These are phyloP conservation scores for Mythimna lalbum DNA, from an alignment of 2,888 invertebrate species.

Conservation along the genomic window DNA sequence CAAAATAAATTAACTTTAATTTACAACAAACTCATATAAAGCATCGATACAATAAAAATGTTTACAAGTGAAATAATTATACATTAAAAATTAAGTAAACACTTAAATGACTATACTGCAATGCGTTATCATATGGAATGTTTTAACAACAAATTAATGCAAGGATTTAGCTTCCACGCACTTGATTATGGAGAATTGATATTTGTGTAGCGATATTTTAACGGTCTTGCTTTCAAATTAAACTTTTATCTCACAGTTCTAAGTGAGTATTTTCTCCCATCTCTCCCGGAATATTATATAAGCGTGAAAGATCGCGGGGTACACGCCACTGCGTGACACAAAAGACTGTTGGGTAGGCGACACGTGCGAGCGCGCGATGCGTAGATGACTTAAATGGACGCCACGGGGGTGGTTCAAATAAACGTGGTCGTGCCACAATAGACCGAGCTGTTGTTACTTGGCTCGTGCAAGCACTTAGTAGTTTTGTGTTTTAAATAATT, in stretches of 20 bases:
- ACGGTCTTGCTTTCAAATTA: not conserved
- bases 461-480: not conserved
- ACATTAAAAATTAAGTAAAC: conserved; percentile 61
- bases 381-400: not conserved
- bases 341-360: not conserved
- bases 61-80: conserved; percentile 40
- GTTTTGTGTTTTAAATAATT: not conserved
- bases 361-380: not conserved
- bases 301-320: not conserved
- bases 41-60: conserved; percentile 33
- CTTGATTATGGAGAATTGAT: not conserved
- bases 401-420: not conserved
- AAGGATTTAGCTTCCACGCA: conserved; percentile 63
- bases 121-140: conserved; percentile 75
- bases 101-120: conserved; percentile 62
- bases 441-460: not conserved
- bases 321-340: not conserved
- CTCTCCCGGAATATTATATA: not conserved
- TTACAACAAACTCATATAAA: conserved; percentile 33
- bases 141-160: conserved; percentile 67
- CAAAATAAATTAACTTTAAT: conserved; percentile 32
- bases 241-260: not conserved
- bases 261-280: not conserved
- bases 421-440: not conserved
- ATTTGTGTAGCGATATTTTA: not conserved